A percentile compares a stretch with the other conserved stretches of the same genome.
These are phyloP conservation scores for Teleiodes luculella DNA, from an alignment of 2,888 invertebrate genomes.

Conservation along the genomic window DNA sequence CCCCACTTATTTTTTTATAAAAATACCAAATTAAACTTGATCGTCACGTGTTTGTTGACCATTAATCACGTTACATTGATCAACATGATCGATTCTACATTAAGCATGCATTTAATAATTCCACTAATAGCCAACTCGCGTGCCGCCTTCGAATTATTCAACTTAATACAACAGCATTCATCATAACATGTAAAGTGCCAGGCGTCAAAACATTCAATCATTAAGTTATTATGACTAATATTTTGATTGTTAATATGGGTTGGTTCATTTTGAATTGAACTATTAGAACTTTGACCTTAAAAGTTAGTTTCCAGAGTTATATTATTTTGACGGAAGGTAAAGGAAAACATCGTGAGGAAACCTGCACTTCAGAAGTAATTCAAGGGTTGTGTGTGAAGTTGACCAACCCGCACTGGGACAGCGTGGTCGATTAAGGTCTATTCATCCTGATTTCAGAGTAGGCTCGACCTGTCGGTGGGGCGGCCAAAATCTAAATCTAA, in stretches of 20 bases:
- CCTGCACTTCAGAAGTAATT: no score
- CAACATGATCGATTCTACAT: constrained; percentile 49
- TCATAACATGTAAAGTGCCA: constrained; percentile 28
- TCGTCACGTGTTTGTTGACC: neutral
- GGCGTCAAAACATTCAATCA: constrained; percentile 25
- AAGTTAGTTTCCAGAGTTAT: no score
- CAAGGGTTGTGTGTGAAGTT: no score
- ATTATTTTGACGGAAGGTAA: no score
- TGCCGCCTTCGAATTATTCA: constrained; percentile 43
- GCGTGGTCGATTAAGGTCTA: no score
- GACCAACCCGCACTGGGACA: no score
- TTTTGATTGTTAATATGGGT: neutral
- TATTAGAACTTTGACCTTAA: no score
- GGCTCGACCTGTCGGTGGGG: no score
- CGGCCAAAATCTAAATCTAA: no score
- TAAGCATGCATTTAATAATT: constrained; percentile 60
- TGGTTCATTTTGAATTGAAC: no score
- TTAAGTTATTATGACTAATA: constrained; percentile 15
- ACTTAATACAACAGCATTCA: constrained; percentile 36
- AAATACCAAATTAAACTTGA: constrained; percentile 1
- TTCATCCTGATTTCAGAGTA: no score
- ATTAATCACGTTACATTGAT: constrained; percentile 11
- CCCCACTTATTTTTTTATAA: neutral
- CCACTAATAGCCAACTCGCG: constrained; percentile 59
- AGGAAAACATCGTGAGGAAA: no score